Percentiles rank a stretch among this genome's conserved stretches.
Evolutionary conservation across 2,888 invertebrate genomes (phyloP).

Genomic region (Epinotia demarniana): DNA sequence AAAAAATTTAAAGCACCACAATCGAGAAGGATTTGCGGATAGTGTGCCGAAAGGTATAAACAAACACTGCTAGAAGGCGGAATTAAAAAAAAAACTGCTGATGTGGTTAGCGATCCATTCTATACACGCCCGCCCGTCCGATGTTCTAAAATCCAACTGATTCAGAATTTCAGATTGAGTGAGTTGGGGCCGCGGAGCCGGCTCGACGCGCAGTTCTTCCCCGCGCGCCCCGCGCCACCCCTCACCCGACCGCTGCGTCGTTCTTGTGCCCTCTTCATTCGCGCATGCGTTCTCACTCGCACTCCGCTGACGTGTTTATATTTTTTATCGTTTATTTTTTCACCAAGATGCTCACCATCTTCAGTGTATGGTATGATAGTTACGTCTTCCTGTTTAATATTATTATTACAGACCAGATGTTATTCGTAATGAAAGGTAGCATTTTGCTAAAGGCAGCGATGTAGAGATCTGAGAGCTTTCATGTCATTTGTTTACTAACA

Average conservation of each 20-base stretch:
- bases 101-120: slow-evolving; percentile 83
- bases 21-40: slow-evolving; percentile 81
- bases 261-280: slow-evolving; percentile 69
- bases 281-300: slow-evolving; percentile 78
- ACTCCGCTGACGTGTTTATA: slow-evolving; percentile 80
- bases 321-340: slow-evolving; percentile 76
- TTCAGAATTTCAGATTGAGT: slow-evolving; percentile 46
- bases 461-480: no score
- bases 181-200: slow-evolving; percentile 62
- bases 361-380: slow-evolving; percentile 42
- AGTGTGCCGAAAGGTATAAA: slow-evolving; percentile 80
- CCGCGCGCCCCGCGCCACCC: slow-evolving; percentile 53
- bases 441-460: not conserved
- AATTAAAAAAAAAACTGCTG: slow-evolving; percentile 86
- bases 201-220: slow-evolving; percentile 62
- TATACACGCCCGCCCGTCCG: slow-evolving; percentile 83
- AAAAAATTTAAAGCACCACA: slow-evolving; percentile 75
- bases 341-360: slow-evolving; percentile 55
- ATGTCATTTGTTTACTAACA: not conserved
- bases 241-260: slow-evolving; percentile 54
- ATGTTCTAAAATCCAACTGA: slow-evolving; percentile 85
- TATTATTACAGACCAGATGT: slow-evolving; percentile 35
- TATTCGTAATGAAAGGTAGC: slow-evolving; percentile 19
- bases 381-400: slow-evolving; percentile 39
- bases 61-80: slow-evolving; percentile 84